Base-by-base conservation (phyloP, 2,797 vertebrate genomes). In the Danionella dracula region DNA sequence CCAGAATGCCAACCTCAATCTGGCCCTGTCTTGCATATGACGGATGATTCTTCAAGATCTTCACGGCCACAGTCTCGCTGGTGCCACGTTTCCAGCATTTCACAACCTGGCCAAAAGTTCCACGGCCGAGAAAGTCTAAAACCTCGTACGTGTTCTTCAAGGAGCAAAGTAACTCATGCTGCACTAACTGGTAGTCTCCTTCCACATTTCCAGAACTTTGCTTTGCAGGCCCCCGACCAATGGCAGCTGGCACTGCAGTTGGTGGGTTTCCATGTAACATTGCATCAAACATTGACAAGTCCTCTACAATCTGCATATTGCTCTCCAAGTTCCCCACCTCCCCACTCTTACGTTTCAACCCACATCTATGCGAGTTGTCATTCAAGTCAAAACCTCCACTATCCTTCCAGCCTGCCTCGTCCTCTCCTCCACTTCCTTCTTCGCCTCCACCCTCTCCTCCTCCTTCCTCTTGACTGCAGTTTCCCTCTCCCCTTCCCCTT, bases 61-160 rank as follows among this genome's bases (percentile, higher is more conserved):
- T 99, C 70, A 99, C 89, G 2, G 97, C 97, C 86, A 99, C 96
- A 0, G 97, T 92, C 76, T 99, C 96, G 6, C 91, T 92, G 5
- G 97, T 96, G 76, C 96, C 95, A 79, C 95, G 90, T 82, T 97
- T 99, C 96, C 96, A 99, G 90, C 97, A 99, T 85, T 99, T 99
- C n/a, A 98, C 97, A 6, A 99, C 97, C 84, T 99, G 97, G 51
- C 97, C 97, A 19, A 99, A 99, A 64, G 96, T 99, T 83, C 97
- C 96, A 57, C 97, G 90, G 42, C 96, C 96, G 80, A 99, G 88
- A 84, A 99, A 99, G 89, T 98, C 97, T 56, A 99, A 91, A 75
- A 99, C 96, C 88, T 99, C 97, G 0, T 99, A 99, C 44, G 94
- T 99, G 82, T 97, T 98, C 88, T 99, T 99, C 90, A 95, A 87